Conservation (phyloP, 1,140 invertebrate species). For the Euborellia annulipes region DNA sequence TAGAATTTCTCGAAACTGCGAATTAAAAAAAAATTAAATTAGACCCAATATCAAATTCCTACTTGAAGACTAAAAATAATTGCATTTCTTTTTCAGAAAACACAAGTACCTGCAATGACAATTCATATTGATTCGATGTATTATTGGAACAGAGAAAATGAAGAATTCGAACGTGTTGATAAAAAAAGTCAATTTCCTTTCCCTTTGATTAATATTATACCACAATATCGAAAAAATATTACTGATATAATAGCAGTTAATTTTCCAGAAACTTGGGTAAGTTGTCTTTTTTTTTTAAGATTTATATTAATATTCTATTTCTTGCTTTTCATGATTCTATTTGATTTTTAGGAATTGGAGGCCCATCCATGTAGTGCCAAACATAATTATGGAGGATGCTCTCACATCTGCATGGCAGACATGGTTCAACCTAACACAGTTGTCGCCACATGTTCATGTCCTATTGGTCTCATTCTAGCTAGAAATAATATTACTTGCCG, state of each 20-base stretch:
- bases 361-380: slow-evolving; percentile 26
- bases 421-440: slow-evolving; percentile 20
- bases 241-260: slow-evolving; percentile 40
- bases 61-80: too few relatives aligned
- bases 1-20: too few relatives aligned
- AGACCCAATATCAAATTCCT: too few relatives aligned
- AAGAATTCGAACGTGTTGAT: slow-evolving; percentile 42
- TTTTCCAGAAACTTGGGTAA: slow-evolving; percentile 18
- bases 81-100: too few relatives aligned
- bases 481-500: slow-evolving; percentile 52
- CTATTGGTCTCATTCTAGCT: slow-evolving; percentile 51
- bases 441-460: slow-evolving; percentile 50
- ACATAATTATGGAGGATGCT: slow-evolving; percentile 36
- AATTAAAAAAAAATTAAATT: too few relatives aligned
- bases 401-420: slow-evolving; percentile 48
- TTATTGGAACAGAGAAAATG: slow-evolving; percentile 61
- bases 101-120: too few relatives aligned
- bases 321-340: not conserved
- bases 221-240: slow-evolving; percentile 19
- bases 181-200: slow-evolving; percentile 29
- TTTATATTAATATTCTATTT: not conserved
- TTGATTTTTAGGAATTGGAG: slow-evolving; percentile 15
- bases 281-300: slow-evolving; percentile 1
- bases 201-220: too few relatives aligned
- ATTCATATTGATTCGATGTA: slow-evolving; percentile 58